Evolutionary conservation across 2,888 invertebrate genomes (phyloP).

Genomic region (Catotricha subobsoleta): DNA sequence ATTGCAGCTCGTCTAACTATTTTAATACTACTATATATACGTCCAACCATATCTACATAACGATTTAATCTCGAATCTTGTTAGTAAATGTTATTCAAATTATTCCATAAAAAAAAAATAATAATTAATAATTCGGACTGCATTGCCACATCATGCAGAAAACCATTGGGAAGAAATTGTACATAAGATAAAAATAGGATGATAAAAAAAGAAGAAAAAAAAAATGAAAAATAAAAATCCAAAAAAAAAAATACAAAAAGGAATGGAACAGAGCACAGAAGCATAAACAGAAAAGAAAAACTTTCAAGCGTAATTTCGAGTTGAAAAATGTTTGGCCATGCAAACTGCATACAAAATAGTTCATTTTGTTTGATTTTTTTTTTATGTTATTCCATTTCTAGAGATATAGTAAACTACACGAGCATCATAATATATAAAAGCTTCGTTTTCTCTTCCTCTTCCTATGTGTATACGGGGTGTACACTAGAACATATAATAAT

Average conservation of each 20-base stretch:
- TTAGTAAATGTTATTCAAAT: too few species aligned
- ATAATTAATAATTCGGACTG: too few species aligned
- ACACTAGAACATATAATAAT: not conserved
- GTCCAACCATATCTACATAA: too few species aligned
- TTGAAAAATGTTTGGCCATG: slow-evolving; percentile 5
- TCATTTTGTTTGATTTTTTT: slow-evolving; percentile 5
- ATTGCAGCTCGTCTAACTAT: too few species aligned
- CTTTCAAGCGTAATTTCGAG: slow-evolving; percentile 2
- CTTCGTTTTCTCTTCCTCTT: not conserved
- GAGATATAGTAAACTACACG: too few species aligned
- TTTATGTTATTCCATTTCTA: not conserved
- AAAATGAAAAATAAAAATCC: not conserved
- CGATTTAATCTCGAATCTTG: too few species aligned
- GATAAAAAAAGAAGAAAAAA: not conserved
- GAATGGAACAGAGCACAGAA: not conserved
- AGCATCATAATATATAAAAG: too few species aligned
- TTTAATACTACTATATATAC: too few species aligned
- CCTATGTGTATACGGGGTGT: not conserved
- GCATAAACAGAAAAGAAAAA: not conserved
- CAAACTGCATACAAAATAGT: slow-evolving; percentile 6
- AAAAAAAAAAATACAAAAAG: not conserved
- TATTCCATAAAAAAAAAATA: too few species aligned
- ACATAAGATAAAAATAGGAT: not conserved
- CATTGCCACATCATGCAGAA: too few species aligned
- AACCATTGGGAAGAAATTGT: not conserved